Base-by-base conservation (phyloP, 1,140 invertebrate species). In the Calosoma granatense region DNA sequence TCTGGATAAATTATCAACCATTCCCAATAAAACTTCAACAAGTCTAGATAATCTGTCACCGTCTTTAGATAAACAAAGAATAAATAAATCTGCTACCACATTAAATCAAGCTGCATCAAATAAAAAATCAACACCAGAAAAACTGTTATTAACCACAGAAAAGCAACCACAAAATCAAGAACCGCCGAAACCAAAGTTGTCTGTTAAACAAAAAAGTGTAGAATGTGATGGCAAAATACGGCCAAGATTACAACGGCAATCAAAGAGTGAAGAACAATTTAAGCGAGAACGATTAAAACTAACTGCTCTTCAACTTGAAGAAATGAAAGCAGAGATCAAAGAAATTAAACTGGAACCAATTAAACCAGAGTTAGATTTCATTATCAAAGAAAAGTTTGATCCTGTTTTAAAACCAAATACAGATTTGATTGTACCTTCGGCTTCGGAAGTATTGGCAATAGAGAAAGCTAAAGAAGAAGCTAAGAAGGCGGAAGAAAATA, bases 331-430 rank as follows among this genome's bases (percentile, higher is more conserved):
- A 23, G 43, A 55, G 22, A 22, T 47, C 41, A 26, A 39, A 1
- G 59, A 57, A 19, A 53, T 55, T 53, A 60, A 60, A 60, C 14
- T 56, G 11, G 58, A 52, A 55, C n/a, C 15, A n/a, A 54, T 54
- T 22, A 54, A 23, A 58, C 20, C 53, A 9, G 9, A 47, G 17
- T 47, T 47, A 17, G 17, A 17, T 47, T 47, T 47, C 17, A 47
- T 47, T 12, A 47, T 47, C 9, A 47, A 47, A 47, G 41, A 47
- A 4, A 17, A 47, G 17, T 47, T 47, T 47, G 41, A 47, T 47
- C 17, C 41, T 47, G 6, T 6, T 17, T 47, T 47, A 47, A 47
- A 47, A 47, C 41, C 41, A 17, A 47, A 47, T 47, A 17, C 9
- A 17, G 41, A 47, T 17, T 12, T 47, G 17, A 6, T 47, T 12